A percentile compares a stretch with the other conserved stretches of the same genome.
Conservation (phyloP, 2,113 vertebrate species). For the Syngnathus floridae region DNA sequence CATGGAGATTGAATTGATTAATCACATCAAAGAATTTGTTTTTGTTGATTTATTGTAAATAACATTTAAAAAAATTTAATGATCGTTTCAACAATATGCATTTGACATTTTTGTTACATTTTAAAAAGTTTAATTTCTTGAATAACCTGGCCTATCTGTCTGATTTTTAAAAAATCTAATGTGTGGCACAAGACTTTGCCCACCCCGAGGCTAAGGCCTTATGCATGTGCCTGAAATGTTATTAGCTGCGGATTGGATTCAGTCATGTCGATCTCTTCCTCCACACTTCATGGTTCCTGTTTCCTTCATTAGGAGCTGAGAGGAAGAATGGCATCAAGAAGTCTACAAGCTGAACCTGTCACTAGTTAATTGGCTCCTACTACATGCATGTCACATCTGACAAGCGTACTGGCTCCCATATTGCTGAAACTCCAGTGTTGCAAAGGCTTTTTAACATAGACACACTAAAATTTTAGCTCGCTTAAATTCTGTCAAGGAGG, state of each 20-base stretch:
- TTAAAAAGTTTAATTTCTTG: too few relatives aligned
- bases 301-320: constrained; percentile 43
- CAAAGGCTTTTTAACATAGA: constrained; percentile 4
- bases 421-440: constrained; percentile 6
- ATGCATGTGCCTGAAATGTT: not conserved
- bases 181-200: not conserved
- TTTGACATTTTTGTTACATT: too few relatives aligned
- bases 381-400: constrained; percentile 28
- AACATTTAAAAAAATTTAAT: too few relatives aligned
- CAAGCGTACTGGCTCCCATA: constrained; percentile 20
- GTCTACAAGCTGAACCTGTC: constrained; percentile 26
- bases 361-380: constrained; percentile 53
- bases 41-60: too few relatives aligned
- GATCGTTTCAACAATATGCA: too few relatives aligned
- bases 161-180: not conserved
- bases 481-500: not conserved
- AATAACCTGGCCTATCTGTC: too few relatives aligned
- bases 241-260: not conserved
- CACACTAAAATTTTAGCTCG: not conserved
- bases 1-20: too few relatives aligned
- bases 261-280: not conserved
- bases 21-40: too few relatives aligned
- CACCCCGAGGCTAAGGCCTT: not conserved
- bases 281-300: constrained; percentile 1
- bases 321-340: constrained; percentile 25